Evolutionary conservation across 2,113 vertebrate species (phyloP).

Genomic region (Corydoras sp.): DNA sequence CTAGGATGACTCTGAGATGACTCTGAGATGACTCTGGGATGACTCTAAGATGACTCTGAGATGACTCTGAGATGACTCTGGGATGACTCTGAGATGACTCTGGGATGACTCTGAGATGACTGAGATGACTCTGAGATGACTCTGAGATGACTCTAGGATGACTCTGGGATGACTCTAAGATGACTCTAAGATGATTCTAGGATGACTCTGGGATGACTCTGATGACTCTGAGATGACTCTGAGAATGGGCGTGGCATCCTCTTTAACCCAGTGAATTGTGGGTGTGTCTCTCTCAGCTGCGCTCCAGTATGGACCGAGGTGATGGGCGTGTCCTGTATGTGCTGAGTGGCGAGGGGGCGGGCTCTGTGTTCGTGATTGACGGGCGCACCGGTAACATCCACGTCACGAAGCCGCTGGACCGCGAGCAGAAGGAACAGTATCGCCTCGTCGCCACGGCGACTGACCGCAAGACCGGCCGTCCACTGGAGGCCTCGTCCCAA

Average conservation of each 20-base stretch:
- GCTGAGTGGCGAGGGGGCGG: conserved; percentile 82
- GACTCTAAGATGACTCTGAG: too few species aligned
- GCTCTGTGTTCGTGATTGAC: conserved; percentile 86
- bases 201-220: too few species aligned
- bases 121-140: too few species aligned
- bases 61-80: too few species aligned
- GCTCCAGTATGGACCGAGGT: conserved; percentile 81
- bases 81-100: too few species aligned
- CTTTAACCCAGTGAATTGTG: neutral
- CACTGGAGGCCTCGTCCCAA: conserved; percentile 81
- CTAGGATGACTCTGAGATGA: too few species aligned
- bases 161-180: too few species aligned
- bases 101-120: too few species aligned
- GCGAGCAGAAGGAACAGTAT: conserved; percentile 86
- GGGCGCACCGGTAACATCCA: conserved; percentile 83
- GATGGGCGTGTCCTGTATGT: conserved; percentile 78
- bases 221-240: too few species aligned
- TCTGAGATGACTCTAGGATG: too few species aligned
- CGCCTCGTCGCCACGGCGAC: conserved; percentile 76
- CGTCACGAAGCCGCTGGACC: conserved; percentile 83
- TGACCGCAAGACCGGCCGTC: conserved; percentile 73
- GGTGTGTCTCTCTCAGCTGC: conserved; percentile 62
- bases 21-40: too few species aligned
- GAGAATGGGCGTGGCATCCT: neutral
- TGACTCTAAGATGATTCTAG: too few species aligned